phyloP scores from a whole-genome alignment of 2,797 vertebrate genomes.

The Pterois miles region DNA sequence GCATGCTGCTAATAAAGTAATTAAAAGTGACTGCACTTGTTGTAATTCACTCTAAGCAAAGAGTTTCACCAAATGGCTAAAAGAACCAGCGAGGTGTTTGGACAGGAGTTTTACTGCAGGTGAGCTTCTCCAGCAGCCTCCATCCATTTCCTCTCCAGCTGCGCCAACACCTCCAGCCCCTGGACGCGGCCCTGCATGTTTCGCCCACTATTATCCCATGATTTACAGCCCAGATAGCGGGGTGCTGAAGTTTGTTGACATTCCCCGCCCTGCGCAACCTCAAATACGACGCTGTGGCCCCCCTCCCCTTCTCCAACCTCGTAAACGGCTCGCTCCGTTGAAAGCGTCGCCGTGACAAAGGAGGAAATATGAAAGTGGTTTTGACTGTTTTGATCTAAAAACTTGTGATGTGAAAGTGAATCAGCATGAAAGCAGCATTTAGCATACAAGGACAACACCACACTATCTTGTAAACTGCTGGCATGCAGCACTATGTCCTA shows the following conservation, averaged over 20 bases:
- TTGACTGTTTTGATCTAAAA: constrained; percentile 43
- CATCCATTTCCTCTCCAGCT: constrained; percentile 60
- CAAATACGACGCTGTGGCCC: constrained; percentile 36
- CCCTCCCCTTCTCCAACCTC: constrained; percentile 40
- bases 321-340: constrained; percentile 30
- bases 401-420: constrained; percentile 60
- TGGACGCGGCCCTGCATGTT: constrained; percentile 43
- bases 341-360: constrained; percentile 24
- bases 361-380: constrained; percentile 44
- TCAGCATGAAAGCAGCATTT: constrained; percentile 32
- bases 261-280: constrained; percentile 54
- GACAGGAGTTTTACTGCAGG: constrained; percentile 54
- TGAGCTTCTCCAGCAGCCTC: constrained; percentile 63
- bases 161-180: constrained; percentile 63
- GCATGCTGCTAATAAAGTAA: constrained; percentile 48
- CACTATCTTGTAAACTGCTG: constrained; percentile 62
- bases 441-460: constrained; percentile 57
- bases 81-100: constrained; percentile 49
- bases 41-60: constrained; percentile 38
- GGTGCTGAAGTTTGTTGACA: constrained; percentile 70
- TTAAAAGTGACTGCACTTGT: constrained; percentile 24
- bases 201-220: constrained; percentile 53
- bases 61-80: constrained; percentile 38
- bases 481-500: constrained; percentile 55
- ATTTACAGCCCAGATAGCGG: constrained; percentile 68